phyloP scores from a whole-genome alignment of 1,140 invertebrate species.

The Hydropsyche tenuis region DNA sequence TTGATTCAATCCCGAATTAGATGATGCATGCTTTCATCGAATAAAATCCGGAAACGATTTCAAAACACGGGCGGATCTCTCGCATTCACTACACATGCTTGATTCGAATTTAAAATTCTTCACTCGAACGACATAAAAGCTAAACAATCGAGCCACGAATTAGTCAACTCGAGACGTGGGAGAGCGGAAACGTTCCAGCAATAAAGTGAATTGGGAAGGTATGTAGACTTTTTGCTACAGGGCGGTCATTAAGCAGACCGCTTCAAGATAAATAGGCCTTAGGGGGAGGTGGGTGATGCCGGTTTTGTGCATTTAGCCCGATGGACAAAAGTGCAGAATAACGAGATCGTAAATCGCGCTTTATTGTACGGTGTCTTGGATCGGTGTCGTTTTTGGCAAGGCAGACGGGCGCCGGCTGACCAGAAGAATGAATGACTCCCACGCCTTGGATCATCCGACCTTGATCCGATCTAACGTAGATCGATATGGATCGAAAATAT shows the following conservation, averaged over 20 bases:
- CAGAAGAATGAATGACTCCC: slow-evolving; percentile 41
- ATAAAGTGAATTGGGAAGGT: slow-evolving; percentile 16
- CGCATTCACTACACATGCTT: no score
- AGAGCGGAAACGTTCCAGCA: background rate
- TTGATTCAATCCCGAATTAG: no score
- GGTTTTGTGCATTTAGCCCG: background rate
- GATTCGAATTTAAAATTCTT: no score
- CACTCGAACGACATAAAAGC: background rate
- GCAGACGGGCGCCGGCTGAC: slow-evolving; percentile 31
- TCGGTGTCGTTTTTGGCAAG: slow-evolving; percentile 32
- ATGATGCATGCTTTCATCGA: no score
- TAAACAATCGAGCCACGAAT: no score
- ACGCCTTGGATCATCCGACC: slow-evolving; percentile 25
- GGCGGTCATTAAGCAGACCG: slow-evolving; percentile 1
- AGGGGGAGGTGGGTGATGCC: background rate
- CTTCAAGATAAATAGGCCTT: background rate
- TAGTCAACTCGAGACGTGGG: background rate
- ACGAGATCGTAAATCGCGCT: slow-evolving; percentile 28
- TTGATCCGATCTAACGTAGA: slow-evolving; percentile 6
- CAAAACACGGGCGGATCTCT: no score
- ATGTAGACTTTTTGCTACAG: background rate
- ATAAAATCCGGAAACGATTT: no score
- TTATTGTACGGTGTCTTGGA: slow-evolving; percentile 5
- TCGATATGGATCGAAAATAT: background rate
- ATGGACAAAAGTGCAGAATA: slow-evolving; percentile 23